Percentiles rank a stretch among this genome's conserved stretches.
phyloP scores from a whole-genome alignment of 2,888 invertebrate genomes.

The Sminthurinus aureus region DNA sequence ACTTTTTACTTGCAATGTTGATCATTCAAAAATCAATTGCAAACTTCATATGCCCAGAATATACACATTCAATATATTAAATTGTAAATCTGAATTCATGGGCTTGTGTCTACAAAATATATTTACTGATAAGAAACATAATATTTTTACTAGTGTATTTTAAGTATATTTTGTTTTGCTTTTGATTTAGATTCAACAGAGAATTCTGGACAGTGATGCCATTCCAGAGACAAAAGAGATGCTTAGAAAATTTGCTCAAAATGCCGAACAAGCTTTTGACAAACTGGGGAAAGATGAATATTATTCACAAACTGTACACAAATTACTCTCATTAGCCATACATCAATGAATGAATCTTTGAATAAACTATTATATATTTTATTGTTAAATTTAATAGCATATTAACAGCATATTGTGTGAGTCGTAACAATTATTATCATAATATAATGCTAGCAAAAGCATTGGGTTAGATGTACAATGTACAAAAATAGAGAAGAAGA shows the following conservation, averaged over 20 bases:
- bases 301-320: slow-evolving; percentile 24
- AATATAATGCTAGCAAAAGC: too few relatives aligned
- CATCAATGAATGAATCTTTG: neutral
- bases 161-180: neutral
- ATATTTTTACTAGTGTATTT: neutral
- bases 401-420: too few relatives aligned
- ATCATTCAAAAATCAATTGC: too few relatives aligned
- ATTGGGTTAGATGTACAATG: too few relatives aligned
- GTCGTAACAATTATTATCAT: too few relatives aligned
- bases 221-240: slow-evolving; percentile 27
- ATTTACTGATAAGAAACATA: neutral
- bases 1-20: too few relatives aligned
- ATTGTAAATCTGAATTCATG: too few relatives aligned
- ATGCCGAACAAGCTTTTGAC: slow-evolving; percentile 3
- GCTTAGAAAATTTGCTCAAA: slow-evolving; percentile 13
- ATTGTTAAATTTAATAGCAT: too few relatives aligned
- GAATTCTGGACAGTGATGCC: slow-evolving; percentile 26
- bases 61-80: neutral
- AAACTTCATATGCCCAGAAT: too few relatives aligned
- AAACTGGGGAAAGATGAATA: slow-evolving; percentile 28
- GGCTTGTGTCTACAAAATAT: too few relatives aligned
- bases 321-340: neutral
- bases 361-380: neutral
- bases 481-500: too few relatives aligned
- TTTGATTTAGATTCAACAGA: slow-evolving; percentile 26